These are phyloP conservation scores for Solenopsis invicta DNA, from an alignment of 1,140 invertebrate species.

Conservation along the genomic window DNA sequence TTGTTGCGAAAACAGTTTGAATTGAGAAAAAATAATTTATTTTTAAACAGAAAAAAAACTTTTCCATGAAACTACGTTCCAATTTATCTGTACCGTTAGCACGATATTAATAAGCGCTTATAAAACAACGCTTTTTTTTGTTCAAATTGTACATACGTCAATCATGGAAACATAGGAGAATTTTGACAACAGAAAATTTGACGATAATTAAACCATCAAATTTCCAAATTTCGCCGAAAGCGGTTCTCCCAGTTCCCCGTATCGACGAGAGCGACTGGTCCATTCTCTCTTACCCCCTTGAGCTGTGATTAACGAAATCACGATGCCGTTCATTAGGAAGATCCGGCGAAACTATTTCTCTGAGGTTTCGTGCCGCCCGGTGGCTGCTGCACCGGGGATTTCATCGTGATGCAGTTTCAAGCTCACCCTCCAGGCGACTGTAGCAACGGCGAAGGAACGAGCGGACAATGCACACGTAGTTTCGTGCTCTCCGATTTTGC, in stretches of 20 bases:
- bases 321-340: conserved; percentile 70
- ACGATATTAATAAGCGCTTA: neutral
- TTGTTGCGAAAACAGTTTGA: conserved; percentile 22
- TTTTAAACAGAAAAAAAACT: neutral
- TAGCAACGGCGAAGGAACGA: conserved; percentile 11
- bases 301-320: conserved; percentile 69
- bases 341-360: conserved; percentile 65
- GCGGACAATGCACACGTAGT: conserved; percentile 61
- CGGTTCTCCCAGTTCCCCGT: neutral
- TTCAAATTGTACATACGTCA: neutral
- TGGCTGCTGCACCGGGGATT: conserved; percentile 39
- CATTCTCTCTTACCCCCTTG: neutral
- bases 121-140: neutral
- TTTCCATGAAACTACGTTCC: neutral
- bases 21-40: conserved; percentile 40
- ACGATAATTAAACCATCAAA: conserved; percentile 22
- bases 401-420: conserved; percentile 42
- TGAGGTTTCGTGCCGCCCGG: conserved; percentile 50
- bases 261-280: neutral
- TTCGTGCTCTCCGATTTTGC: conserved; percentile 54
- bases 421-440: conserved; percentile 4
- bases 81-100: neutral
- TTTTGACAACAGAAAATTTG: conserved; percentile 16
- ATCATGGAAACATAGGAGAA: neutral
- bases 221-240: neutral